These are phyloP conservation scores for Boulengeromyrus knoepffleri DNA, from an alignment of 2,113 vertebrate species.

Conservation along the genomic window DNA sequence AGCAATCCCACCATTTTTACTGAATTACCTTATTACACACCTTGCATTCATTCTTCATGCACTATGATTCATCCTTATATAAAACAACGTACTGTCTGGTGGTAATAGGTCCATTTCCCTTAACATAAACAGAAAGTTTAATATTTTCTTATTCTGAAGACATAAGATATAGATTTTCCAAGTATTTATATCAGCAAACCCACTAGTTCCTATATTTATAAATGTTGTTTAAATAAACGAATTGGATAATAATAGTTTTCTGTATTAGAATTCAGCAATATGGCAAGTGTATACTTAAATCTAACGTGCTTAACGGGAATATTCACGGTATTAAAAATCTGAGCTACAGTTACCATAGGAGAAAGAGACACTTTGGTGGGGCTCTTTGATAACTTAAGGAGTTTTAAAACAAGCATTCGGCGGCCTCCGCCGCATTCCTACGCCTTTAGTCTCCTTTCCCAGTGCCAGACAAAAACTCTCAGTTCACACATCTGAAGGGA, in stretches of 20 bases:
- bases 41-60: background rate
- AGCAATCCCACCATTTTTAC: background rate
- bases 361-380: background rate
- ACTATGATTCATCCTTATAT: background rate
- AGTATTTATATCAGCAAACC: background rate
- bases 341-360: background rate
- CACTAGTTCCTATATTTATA: background rate
- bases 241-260: background rate
- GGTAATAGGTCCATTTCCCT: background rate
- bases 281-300: background rate
- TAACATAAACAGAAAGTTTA: background rate
- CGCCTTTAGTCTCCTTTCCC: constrained; percentile 3
- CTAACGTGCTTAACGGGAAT: background rate
- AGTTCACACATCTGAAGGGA: constrained; percentile 66
- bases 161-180: background rate
- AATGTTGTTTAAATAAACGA: background rate
- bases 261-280: background rate
- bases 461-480: constrained; percentile 59
- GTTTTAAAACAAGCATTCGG: constrained; percentile 5
- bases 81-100: background rate
- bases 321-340: background rate
- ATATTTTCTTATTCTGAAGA: background rate
- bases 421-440: background rate
- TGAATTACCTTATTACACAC: background rate
- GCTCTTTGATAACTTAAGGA: background rate